Base-by-base conservation (phyloP, 2,888 invertebrate species). In the Apodemia hepburni region DNA sequence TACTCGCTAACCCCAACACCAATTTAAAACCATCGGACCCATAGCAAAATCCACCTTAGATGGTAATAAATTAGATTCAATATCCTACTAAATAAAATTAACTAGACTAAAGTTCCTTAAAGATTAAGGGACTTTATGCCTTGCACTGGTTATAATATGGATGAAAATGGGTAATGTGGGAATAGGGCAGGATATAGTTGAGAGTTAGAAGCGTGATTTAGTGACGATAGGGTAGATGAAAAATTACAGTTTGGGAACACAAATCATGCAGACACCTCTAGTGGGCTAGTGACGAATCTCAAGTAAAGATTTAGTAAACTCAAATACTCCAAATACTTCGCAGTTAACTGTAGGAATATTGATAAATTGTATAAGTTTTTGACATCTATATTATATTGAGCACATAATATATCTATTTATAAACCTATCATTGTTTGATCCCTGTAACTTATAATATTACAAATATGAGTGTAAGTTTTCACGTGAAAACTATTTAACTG, bases 201-300 rank as follows among this genome's bases (percentile, higher is more conserved):
- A 68, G 64, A 70, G 70, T 75, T 73, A 75, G 77, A 76, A 69
- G 64, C 68, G 69, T 76, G 78, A 79, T 79, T 78, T 78, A 79
- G 70, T 73, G 71, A 67, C 68, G 69, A 68, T 69, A 64, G 73
- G 67, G 65, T 58, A 73, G 68, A 73, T 80, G 79, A 80, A 79
- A 79, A 79, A 80, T 78, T 64, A 72, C 69, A 65, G 69, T 68
- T 66, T 64, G 64, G 66, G 61, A 64, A 68, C 74, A 77, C 78
- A 79, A 78, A 78, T 78, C 78, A 78, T 77, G 71, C 67, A 63
- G 66, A 69, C 74, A 74, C 74, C 76, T 72, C 71, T 70, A 71
- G 68, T 65, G 64, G 61, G 29, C 54, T 67, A 68, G 70, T 74
- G 76, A 74, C 73, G 75, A 69, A 71, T 73, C 67, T 66, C 65